Evolutionary conservation across 2,888 invertebrate genomes (phyloP).

Genomic region (Andrena bicolor): DNA sequence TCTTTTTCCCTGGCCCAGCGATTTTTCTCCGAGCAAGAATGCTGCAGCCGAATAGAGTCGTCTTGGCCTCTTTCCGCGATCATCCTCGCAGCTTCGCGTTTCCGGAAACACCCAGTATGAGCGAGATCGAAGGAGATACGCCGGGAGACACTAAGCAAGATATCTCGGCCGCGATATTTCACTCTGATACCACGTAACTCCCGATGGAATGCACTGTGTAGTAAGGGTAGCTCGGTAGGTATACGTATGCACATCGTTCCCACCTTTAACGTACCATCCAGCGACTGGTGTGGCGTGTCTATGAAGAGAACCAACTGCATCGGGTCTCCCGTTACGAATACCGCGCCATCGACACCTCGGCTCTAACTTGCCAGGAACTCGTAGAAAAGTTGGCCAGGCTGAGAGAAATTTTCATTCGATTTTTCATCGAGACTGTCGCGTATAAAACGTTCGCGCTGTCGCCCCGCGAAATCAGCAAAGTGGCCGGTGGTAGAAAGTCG

Average conservation of each 20-base stretch:
- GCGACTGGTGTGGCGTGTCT: not conserved
- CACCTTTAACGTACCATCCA: not conserved
- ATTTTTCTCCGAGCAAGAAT: slow-evolving; percentile 5
- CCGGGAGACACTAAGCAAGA: slow-evolving; percentile 12
- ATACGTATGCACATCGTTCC: not conserved
- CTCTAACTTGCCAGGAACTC: not conserved
- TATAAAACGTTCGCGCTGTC: not conserved
- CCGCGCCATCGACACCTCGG: too few relatives aligned
- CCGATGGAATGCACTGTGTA: slow-evolving; percentile 67
- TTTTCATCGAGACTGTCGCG: slow-evolving; percentile 1
- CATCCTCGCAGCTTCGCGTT: not conserved
- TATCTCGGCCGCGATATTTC: slow-evolving; percentile 71
- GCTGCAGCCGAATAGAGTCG: not conserved
- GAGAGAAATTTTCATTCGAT: slow-evolving; percentile 5
- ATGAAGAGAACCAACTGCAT: not conserved
- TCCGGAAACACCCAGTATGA: slow-evolving; percentile 6
- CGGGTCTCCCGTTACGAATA: not conserved
- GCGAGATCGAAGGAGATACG: slow-evolving; percentile 12
- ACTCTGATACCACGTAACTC: slow-evolving; percentile 65
- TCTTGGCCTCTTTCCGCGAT: not conserved
- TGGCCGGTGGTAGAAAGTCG: not conserved
- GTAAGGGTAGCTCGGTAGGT: not conserved
- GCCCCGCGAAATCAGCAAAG: slow-evolving; percentile 27
- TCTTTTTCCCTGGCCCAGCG: not conserved
- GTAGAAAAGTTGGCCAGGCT: not conserved